phyloP scores from a whole-genome alignment of 2,888 invertebrate species.

The Sympetrum striolatum region DNA sequence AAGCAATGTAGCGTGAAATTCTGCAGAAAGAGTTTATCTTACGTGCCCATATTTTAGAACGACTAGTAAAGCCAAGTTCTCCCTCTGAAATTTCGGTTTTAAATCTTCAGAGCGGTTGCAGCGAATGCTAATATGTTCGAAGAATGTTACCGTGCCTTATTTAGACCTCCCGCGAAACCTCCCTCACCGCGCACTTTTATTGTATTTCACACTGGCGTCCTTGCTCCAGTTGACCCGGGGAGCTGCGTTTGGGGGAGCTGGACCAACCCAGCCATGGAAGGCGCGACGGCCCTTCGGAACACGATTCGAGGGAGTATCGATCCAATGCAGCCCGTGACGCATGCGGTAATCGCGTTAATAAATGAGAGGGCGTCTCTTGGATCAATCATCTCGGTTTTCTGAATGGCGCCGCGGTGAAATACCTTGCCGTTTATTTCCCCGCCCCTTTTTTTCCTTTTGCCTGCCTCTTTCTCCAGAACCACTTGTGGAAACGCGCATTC shows the following conservation, averaged over 20 bases:
- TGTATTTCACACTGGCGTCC: background rate
- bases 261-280: background rate
- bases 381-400: slow-evolving; percentile 23
- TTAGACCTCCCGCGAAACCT: background rate
- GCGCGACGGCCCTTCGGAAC: background rate
- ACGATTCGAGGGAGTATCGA: slow-evolving; percentile 28
- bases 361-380: slow-evolving; percentile 36
- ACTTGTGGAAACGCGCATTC: background rate
- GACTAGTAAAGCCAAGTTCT: too few species aligned
- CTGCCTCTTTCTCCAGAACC: background rate
- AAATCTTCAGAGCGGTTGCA: too few species aligned
- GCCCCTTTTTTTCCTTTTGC: background rate
- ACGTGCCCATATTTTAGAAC: too few species aligned
- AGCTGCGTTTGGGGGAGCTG: background rate
- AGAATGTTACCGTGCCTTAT: too few species aligned
- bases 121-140: too few species aligned
- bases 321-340: slow-evolving; percentile 35
- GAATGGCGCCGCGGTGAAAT: background rate
- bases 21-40: too few species aligned
- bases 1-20: too few species aligned
- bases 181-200: background rate
- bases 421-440: background rate
- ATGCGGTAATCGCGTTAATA: slow-evolving; percentile 42
- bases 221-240: slow-evolving; percentile 36
- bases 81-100: too few species aligned